Evolutionary conservation across 92 coral and sea anemone species (phyloP), one percentile per base, ranked within the genome.

Genomic region (Zoanthus sociatus): DNA sequence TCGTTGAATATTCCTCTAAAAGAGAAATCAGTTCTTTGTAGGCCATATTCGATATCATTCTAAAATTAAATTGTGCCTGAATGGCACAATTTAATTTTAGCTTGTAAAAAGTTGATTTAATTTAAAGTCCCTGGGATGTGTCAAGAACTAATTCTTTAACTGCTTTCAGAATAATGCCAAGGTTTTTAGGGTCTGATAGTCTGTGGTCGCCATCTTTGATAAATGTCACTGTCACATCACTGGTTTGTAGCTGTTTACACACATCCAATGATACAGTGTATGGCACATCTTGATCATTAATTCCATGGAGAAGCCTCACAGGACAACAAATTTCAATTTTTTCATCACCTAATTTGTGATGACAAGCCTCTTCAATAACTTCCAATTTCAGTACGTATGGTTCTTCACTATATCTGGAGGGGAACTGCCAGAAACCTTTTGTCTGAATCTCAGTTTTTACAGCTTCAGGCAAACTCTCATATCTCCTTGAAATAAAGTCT

Each of bases 231-330:
- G 84, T 76, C 12, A 89, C 94, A 85, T 93, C 91, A n/a, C 71
- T 82, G 74, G 94, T 93, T 78, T 88, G 87, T 33, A 93, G 78
- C 67, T 78, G 87, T 37, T 82, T 77, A 15, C 86, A 89, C 56
- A 93, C 77, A 78, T 94, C 96, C 67, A 94, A 73, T 31, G 98
- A 94, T 26, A 93, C 91, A 10, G 58, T 71, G 83, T 91, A 91
- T 5, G 98, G 98, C 42, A 94, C 98, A 33, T 93, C 95, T 7
- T 48, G 26, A 67, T 94, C 98, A 77, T 87, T 79, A 92, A 93
- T 94, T 15, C 98, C 98, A 82, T 94, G 98, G 31, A 94, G 81
- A 71, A 94, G 92, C 47, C 96, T 79, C 31, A 94, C 92, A 58
- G 98, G 98, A 18, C 98, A 94, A 37, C 63, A 42, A 32, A 93